phyloP scores from a whole-genome alignment of 2,888 invertebrate species.

The Cosmia pyralina region DNA sequence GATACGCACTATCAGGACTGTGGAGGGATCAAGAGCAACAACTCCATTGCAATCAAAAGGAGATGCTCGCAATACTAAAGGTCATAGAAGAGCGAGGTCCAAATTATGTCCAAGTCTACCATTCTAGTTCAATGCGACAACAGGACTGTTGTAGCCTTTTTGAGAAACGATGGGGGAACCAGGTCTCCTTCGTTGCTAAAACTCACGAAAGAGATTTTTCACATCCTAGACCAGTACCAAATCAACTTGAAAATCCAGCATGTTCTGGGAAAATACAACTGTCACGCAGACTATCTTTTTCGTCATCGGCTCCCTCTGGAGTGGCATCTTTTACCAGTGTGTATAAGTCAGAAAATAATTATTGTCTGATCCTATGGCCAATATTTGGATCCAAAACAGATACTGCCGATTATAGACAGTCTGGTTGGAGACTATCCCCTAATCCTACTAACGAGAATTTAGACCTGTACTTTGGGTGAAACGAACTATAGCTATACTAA shows the following conservation, averaged over 20 bases:
- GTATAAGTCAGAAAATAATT: too few species aligned
- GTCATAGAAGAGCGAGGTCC: neutral
- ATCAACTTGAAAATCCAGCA: neutral
- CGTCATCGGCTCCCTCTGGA: neutral
- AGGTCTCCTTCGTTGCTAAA: neutral
- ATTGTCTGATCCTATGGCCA: too few species aligned
- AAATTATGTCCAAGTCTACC: neutral
- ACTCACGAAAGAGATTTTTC: conserved; percentile 6
- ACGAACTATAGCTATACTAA: too few species aligned
- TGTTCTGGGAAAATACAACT: conserved; percentile 9
- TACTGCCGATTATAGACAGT: too few species aligned
- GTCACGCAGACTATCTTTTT: conserved; percentile 8
- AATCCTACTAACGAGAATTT: too few species aligned
- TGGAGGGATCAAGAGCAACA: too few species aligned
- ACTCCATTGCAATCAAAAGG: conserved; percentile 18
- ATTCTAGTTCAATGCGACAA: conserved; percentile 7
- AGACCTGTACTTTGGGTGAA: too few species aligned
- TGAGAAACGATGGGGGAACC: conserved; percentile 14
- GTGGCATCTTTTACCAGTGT: conserved; percentile 7
- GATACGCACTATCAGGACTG: too few species aligned
- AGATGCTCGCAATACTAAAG: conserved; percentile 5
- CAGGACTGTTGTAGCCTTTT: neutral
- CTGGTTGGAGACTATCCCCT: too few species aligned
- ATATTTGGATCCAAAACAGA: too few species aligned
- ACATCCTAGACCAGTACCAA: neutral